Evolutionary conservation across 2,113 vertebrate genomes (phyloP).

Genomic region (Bombycilla garrulus): DNA sequence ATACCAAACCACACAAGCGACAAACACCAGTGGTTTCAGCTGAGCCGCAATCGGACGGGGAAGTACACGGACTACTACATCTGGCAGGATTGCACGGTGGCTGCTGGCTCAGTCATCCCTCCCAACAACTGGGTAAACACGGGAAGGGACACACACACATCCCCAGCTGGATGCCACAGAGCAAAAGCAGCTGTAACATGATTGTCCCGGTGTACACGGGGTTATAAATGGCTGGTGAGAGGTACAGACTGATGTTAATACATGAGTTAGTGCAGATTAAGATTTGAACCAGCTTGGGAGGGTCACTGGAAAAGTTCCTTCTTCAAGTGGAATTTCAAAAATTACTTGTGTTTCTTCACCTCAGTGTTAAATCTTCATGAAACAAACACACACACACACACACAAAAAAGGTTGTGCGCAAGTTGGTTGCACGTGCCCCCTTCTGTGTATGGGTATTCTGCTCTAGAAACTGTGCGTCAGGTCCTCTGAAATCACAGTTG

Average conservation of each 20-base stretch:
- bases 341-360: neutral
- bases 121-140: slow-evolving; percentile 94
- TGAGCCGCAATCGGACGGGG: slow-evolving; percentile 81
- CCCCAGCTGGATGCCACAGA: neutral
- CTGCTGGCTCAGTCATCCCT: slow-evolving; percentile 22
- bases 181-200: neutral
- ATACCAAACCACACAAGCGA: slow-evolving; percentile 97
- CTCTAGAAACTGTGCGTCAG: neutral
- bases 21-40: slow-evolving; percentile 91
- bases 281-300: neutral
- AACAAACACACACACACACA: neutral
- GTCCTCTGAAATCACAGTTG: neutral
- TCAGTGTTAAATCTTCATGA: neutral
- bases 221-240: neutral
- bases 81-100: slow-evolving; percentile 82
- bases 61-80: slow-evolving; percentile 91
- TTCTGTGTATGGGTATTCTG: neutral
- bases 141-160: neutral
- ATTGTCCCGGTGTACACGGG: accelerated
- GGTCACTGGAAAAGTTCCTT: neutral
- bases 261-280: neutral
- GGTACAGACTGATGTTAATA: neutral
- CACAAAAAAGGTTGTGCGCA: neutral
- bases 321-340: neutral
- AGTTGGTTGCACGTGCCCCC: accelerated